phyloP scores from a whole-genome alignment of 2,113 vertebrate genomes.

The Rhinichthys klamathensis region DNA sequence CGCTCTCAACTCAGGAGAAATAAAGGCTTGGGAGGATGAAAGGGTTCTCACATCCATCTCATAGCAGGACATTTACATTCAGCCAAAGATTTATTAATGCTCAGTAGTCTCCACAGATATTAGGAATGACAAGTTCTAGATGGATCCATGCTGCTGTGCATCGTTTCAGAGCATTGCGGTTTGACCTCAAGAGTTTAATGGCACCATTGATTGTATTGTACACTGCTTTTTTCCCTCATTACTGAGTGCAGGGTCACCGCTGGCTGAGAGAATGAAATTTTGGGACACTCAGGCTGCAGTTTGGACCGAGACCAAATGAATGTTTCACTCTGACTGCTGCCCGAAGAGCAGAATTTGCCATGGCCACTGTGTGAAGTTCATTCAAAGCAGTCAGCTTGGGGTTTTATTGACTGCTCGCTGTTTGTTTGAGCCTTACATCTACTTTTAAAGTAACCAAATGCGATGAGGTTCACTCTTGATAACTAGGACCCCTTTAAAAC shows the following conservation, averaged over 20 bases:
- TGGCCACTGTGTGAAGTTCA: conserved; percentile 21
- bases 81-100: conserved; percentile 52
- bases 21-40: conserved; percentile 28
- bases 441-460: conserved; percentile 11
- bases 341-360: background rate
- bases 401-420: background rate
- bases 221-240: conserved; percentile 30
- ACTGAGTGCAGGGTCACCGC: conserved; percentile 33
- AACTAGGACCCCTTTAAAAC: background rate
- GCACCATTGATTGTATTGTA: conserved; percentile 54
- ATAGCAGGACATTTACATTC: conserved; percentile 36
- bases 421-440: background rate
- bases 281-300: conserved; percentile 36
- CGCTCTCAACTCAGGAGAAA: conserved; percentile 48
- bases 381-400: conserved; percentile 8
- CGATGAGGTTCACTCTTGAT: background rate
- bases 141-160: background rate
- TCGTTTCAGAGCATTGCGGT: conserved; percentile 17
- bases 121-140: background rate
- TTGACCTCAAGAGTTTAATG: conserved; percentile 30
- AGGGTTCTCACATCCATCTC: conserved; percentile 9
- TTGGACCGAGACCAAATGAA: conserved; percentile 51
- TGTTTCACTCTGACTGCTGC: conserved; percentile 36
- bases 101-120: background rate
- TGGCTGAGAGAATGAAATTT: background rate